phyloP scores from a whole-genome alignment of 2,113 vertebrate species.

The Sardina pilchardus region DNA sequence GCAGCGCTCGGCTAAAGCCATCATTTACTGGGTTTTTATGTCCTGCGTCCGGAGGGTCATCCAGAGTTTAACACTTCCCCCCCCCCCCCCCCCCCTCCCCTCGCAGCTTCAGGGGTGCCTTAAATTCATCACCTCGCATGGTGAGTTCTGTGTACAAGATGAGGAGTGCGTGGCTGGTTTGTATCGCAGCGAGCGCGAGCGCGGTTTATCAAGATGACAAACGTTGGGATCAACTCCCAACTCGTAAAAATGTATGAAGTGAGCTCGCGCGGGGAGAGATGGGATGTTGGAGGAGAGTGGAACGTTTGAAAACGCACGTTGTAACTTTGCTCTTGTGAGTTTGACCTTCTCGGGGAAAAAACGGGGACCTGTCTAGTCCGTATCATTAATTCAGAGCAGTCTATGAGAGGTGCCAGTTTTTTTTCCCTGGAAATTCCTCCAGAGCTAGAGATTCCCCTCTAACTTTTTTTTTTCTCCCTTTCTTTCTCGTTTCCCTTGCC shows the following conservation, averaged over 20 bases:
- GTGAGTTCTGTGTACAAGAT: background rate
- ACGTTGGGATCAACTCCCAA: background rate
- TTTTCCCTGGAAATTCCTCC: background rate
- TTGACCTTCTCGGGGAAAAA: background rate
- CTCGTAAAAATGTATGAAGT: background rate
- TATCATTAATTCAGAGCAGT: slow-evolving; percentile 5
- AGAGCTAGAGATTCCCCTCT: background rate
- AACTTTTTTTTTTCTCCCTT: slow-evolving; percentile 18
- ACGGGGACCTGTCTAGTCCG: background rate
- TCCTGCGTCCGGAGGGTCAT: slow-evolving; percentile 27
- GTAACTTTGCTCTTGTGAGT: background rate
- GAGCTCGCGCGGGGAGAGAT: background rate
- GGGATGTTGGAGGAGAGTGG: background rate
- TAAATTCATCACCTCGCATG: slow-evolving; percentile 29
- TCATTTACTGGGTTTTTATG: slow-evolving; percentile 31
- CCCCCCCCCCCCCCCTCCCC: slow-evolving; percentile 2
- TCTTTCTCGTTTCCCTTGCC: background rate
- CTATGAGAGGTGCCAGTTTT: background rate
- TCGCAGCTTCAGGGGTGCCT: background rate
- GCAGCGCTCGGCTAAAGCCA: slow-evolving; percentile 28
- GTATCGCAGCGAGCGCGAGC: background rate
- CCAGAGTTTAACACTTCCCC: slow-evolving; percentile 36
- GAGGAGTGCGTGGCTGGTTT: background rate
- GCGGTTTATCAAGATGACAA: background rate
- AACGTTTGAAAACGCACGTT: background rate